These are phyloP conservation scores for Phortica variegata DNA, from an alignment of 1,140 invertebrate genomes.

Conservation along the genomic window DNA sequence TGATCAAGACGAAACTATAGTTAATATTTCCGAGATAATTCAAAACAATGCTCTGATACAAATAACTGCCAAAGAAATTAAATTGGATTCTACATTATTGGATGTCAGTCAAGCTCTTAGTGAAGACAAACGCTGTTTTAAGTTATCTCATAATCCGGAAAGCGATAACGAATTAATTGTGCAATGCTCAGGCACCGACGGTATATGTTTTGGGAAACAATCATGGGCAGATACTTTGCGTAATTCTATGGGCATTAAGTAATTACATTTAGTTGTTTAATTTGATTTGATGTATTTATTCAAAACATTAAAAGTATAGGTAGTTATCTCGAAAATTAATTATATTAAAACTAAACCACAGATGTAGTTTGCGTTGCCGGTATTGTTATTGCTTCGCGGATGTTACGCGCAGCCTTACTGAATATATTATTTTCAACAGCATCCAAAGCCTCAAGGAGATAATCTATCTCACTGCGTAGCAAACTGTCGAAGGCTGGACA, in stretches of 20 bases:
- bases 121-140: conserved; percentile 25
- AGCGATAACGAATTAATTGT: conserved; percentile 18
- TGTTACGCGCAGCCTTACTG: too few species aligned
- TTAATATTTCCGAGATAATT: conserved; percentile 47
- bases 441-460: too few species aligned
- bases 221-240: conserved; percentile 45
- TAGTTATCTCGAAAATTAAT: too few species aligned
- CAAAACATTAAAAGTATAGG: too few species aligned
- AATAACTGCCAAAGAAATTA: conserved; percentile 26
- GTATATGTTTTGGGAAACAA: conserved; percentile 41
- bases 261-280: too few species aligned
- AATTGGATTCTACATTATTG: conserved; percentile 26
- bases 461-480: too few species aligned
- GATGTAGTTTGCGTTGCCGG: too few species aligned
- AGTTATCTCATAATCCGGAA: conserved; percentile 14
- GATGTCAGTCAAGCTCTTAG: conserved; percentile 28
- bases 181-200: conserved; percentile 23
- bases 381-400: too few species aligned
- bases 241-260: background rate
- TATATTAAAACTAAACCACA: too few species aligned
- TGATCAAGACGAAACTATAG: conserved; percentile 28
- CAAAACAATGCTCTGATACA: conserved; percentile 34
- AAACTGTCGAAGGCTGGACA: too few species aligned
- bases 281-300: background rate
- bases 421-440: too few species aligned